Evolutionary conservation across 2,888 invertebrate genomes (phyloP).

Genomic region (Volucella inanis): DNA sequence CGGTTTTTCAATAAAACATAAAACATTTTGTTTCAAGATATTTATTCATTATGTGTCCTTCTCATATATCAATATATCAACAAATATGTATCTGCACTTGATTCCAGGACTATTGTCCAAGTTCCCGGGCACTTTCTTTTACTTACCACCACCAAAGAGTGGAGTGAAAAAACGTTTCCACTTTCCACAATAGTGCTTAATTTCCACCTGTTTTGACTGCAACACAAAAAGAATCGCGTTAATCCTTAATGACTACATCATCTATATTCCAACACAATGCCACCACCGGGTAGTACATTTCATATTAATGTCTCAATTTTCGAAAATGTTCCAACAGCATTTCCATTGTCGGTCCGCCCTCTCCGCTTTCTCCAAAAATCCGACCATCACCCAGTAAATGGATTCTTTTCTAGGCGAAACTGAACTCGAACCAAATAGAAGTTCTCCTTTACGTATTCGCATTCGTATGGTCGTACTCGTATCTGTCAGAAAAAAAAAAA

Average conservation of each 20-base stretch:
- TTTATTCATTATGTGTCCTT: too few relatives aligned
- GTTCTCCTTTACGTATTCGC: neutral
- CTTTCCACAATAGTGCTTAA: slow-evolving; percentile 37
- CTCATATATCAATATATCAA: too few relatives aligned
- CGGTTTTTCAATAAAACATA: too few relatives aligned
- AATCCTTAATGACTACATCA: slow-evolving; percentile 70
- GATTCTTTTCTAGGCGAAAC: slow-evolving; percentile 53
- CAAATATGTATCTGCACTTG: too few relatives aligned
- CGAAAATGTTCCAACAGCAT: slow-evolving; percentile 61
- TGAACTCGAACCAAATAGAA: slow-evolving; percentile 77
- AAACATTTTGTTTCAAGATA: too few relatives aligned
- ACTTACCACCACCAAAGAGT: too few relatives aligned
- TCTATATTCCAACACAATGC: slow-evolving; percentile 67
- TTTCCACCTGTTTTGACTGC: slow-evolving; percentile 63
- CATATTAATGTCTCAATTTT: slow-evolving; percentile 75
- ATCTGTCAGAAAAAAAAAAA: slow-evolving; percentile 57
- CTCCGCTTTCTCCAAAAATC: slow-evolving; percentile 39
- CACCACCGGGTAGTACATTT: slow-evolving; percentile 53
- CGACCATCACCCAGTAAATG: slow-evolving; percentile 56
- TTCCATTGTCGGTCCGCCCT: neutral
- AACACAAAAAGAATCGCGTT: slow-evolving; percentile 59
- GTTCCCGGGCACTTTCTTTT: too few relatives aligned
- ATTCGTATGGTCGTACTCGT: neutral
- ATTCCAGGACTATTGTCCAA: too few relatives aligned
- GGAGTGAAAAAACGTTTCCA: neutral